phyloP scores from a whole-genome alignment of 2,113 vertebrate species.

The Mohoua ochrocephala region DNA sequence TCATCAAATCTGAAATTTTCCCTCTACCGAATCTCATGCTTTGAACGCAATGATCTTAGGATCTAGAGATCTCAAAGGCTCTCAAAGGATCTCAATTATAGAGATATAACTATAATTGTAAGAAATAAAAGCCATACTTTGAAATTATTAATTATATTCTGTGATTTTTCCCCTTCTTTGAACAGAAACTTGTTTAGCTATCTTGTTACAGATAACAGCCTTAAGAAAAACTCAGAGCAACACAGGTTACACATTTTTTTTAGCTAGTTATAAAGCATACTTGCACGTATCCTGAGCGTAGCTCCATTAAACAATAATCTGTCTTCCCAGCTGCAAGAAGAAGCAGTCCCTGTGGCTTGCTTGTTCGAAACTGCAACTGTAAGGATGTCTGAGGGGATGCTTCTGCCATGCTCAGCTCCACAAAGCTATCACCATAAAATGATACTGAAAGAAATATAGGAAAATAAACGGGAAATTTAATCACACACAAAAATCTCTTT shows the following conservation, averaged over 20 bases:
- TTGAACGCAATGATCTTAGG: not conserved
- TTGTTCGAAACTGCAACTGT: conserved; percentile 82
- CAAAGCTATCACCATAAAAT: conserved; percentile 86
- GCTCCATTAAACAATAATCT: conserved; percentile 80
- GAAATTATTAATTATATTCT: not conserved
- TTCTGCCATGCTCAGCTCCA: conserved; percentile 77
- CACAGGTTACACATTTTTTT: not conserved
- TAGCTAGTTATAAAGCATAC: conserved; percentile 47
- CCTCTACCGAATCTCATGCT: not conserved
- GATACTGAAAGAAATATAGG: conserved; percentile 71
- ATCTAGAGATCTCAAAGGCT: not conserved
- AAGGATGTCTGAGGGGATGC: conserved; percentile 72
- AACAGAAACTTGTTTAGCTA: not conserved
- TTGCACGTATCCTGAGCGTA: conserved; percentile 77
- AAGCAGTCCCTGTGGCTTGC: conserved; percentile 80
- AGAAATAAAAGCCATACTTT: not conserved
- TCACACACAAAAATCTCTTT: not conserved
- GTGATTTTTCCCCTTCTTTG: not conserved
- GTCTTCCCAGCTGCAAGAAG: conserved; percentile 83
- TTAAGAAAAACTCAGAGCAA: not conserved
- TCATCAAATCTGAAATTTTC: not conserved
- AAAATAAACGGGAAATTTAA: not conserved
- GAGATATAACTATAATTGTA: not conserved
- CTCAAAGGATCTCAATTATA: not conserved
- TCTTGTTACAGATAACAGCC: not conserved